These are phyloP conservation scores for Acropora yongei DNA, from an alignment of 64 coral and sea anemone species.

Conservation along the genomic window DNA sequence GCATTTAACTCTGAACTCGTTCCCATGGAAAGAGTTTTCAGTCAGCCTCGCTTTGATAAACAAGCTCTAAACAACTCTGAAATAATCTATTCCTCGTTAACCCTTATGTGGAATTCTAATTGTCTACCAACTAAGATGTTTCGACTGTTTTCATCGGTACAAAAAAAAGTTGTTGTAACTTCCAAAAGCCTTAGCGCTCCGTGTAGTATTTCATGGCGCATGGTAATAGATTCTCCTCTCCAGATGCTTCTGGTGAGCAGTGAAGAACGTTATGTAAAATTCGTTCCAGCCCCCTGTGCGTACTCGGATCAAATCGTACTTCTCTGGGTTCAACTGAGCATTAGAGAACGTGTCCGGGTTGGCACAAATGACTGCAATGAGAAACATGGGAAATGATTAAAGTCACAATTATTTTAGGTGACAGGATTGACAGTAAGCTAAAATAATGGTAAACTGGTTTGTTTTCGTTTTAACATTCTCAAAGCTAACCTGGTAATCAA, in stretches of 20 bases:
- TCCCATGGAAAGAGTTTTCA: no score
- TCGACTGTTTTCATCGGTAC: no score
- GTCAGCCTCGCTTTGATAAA: no score
- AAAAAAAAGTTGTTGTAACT: no score
- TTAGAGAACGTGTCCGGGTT: constrained; percentile 54
- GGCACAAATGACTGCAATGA: constrained; percentile 59
- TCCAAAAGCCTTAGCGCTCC: no score
- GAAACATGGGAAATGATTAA: not conserved
- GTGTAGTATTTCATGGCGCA: not conserved
- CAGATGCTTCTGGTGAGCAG: constrained; percentile 71
- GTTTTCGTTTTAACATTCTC: no score
- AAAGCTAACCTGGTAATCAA: no score
- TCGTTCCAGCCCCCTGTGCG: constrained; percentile 87
- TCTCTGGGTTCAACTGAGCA: constrained; percentile 46
- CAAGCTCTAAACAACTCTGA: no score
- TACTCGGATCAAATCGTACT: constrained; percentile 82
- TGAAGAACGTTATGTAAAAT: constrained; percentile 76
- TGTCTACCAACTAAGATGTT: no score
- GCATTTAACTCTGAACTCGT: no score
- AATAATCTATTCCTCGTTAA: no score
- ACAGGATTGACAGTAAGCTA: not conserved
- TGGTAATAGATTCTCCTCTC: constrained; percentile 72
- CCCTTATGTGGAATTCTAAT: no score
- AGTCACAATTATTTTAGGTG: not conserved
- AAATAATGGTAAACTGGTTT: not conserved